phyloP scores from a whole-genome alignment of 2,113 vertebrate species.

The Fregetta grallaria region DNA sequence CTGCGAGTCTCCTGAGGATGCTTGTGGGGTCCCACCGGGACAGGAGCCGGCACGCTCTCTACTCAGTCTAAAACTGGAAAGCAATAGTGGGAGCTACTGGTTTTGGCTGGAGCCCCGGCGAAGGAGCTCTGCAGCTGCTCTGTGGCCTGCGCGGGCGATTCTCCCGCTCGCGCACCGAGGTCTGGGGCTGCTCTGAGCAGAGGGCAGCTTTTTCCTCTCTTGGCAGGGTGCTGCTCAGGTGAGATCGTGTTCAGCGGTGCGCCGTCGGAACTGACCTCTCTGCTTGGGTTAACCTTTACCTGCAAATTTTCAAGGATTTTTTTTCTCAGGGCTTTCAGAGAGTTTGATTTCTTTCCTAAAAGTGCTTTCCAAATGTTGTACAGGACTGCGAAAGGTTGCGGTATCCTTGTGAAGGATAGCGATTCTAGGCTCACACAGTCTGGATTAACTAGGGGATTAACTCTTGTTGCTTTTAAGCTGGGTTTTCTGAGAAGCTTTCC shows the following conservation, averaged over 20 bases:
- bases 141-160: background rate
- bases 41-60: background rate
- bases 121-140: background rate
- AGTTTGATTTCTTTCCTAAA: background rate
- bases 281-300: background rate
- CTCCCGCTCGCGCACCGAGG: background rate
- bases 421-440: background rate
- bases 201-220: background rate
- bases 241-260: fast-evolving
- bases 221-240: background rate
- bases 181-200: background rate
- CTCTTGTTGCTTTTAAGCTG: background rate
- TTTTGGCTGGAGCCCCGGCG: background rate
- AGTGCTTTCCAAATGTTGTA: background rate
- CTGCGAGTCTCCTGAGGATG: background rate
- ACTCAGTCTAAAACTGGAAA: background rate
- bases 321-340: background rate
- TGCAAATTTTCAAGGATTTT: background rate
- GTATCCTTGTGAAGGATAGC: background rate
- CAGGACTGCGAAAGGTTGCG: fast-evolving
- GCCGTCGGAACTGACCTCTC: background rate
- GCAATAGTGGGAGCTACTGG: fast-evolving
- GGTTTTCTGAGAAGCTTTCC: background rate
- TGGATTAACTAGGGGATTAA: too few species aligned
- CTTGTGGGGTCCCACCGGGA: too few species aligned